Evolutionary conservation across 30 jellyfish, hydroid and myxozoan genomes (phyloP).

Genomic region (Clytia hemisphaerica): DNA sequence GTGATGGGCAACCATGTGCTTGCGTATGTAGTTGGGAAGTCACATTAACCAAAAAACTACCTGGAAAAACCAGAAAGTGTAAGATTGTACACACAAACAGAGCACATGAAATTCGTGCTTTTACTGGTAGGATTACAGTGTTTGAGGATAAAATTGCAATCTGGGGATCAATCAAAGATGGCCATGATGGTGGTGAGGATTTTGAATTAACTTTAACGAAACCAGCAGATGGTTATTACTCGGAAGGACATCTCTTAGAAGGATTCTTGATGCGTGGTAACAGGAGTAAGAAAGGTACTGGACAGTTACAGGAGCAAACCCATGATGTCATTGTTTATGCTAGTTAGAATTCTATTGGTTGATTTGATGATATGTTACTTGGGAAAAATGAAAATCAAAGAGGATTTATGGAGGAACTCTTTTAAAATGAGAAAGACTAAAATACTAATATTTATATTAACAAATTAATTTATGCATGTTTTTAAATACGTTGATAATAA

Average conservation of each 20-base stretch:
- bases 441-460: no score
- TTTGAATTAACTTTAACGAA: conserved; percentile 40
- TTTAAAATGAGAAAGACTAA: no score
- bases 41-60: conserved; percentile 47
- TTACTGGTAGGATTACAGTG: conserved; percentile 35
- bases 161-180: conserved; percentile 69
- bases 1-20: conserved; percentile 62
- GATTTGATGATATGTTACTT: no score
- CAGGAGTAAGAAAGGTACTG: conserved; percentile 40
- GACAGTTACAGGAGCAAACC: conserved; percentile 40
- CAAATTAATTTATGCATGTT: no score
- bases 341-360: no score
- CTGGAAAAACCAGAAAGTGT: conserved; percentile 68
- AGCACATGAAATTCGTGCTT: conserved; percentile 35
- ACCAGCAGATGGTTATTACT: conserved; percentile 1
- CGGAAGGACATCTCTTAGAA: conserved; percentile 10
- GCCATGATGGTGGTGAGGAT: conserved; percentile 58
- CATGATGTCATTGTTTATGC: conserved; percentile 70
- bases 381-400: no score
- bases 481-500: no score
- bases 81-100: conserved; percentile 43
- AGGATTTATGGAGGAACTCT: no score
- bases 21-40: conserved; percentile 50
- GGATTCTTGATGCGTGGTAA: conserved; percentile 48
- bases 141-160: conserved; percentile 34